Evolutionary conservation across 2,888 invertebrate genomes (phyloP).

Genomic region (Eretmocerus hayati): DNA sequence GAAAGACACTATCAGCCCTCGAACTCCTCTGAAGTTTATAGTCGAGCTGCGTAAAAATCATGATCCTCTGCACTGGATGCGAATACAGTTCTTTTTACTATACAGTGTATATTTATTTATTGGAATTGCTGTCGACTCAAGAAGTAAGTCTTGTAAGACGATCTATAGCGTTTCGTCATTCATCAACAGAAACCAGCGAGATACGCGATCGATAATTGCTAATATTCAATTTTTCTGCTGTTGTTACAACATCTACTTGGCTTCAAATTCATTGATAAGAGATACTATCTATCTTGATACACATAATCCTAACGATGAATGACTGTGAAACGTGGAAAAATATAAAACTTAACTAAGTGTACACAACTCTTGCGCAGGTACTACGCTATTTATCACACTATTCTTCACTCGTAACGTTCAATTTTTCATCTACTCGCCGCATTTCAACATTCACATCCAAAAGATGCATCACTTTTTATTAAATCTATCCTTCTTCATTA

Average conservation of each 20-base stretch:
- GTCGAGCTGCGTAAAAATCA: too few species aligned
- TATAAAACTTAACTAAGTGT: slow-evolving; percentile 47
- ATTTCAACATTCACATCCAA: slow-evolving; percentile 8
- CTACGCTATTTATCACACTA: slow-evolving; percentile 10
- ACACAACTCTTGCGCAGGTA: slow-evolving; percentile 35
- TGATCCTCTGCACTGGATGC: too few species aligned
- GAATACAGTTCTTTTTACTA: too few species aligned
- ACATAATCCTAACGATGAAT: slow-evolving; percentile 41
- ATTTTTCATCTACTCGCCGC: neutral
- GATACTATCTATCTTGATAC: slow-evolving; percentile 25
- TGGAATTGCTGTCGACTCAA: too few species aligned
- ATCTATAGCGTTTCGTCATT: too few species aligned
- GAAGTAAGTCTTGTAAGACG: too few species aligned
- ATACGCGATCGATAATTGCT: too few species aligned
- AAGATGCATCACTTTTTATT: slow-evolving; percentile 16
- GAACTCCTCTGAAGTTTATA: slow-evolving; percentile 14
- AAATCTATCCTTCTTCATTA: slow-evolving; percentile 13
- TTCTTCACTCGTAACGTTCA: neutral
- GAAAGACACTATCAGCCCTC: slow-evolving; percentile 13
- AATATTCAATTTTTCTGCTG: too few species aligned
- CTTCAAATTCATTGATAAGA: too few species aligned
- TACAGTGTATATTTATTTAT: too few species aligned
- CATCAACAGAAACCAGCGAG: too few species aligned
- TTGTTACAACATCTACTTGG: too few species aligned
- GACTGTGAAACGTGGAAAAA: slow-evolving; percentile 46